Evolutionary conservation across 2,113 vertebrate genomes (phyloP).

Genomic region (Microcebus lehilahytsara): DNA sequence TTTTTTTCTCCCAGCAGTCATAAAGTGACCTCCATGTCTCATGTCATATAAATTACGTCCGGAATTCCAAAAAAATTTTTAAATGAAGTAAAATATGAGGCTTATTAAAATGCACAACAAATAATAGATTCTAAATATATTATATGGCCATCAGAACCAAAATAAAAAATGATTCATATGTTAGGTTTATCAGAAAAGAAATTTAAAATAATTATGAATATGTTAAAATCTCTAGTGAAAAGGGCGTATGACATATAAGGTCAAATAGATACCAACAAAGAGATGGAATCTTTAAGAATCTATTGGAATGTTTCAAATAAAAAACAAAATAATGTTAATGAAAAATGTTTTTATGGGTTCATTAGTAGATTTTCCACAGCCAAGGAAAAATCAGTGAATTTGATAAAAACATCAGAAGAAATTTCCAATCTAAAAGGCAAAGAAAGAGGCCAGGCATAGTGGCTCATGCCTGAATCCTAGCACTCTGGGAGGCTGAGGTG

Average conservation of each 20-base stretch:
- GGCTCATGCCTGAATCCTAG: too few relatives aligned
- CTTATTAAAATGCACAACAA: background rate
- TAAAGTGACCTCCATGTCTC: background rate
- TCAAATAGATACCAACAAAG: too few relatives aligned
- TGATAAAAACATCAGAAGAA: background rate
- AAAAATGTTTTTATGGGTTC: background rate
- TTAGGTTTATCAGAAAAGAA: background rate
- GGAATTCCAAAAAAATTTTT: background rate
- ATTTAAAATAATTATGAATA: background rate
- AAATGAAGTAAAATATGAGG: background rate
- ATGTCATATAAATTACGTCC: background rate
- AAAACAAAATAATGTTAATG: background rate
- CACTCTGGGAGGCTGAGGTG: too few relatives aligned
- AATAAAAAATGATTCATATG: background rate
- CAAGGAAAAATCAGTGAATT: background rate
- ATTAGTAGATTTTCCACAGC: background rate
- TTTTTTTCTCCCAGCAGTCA: background rate
- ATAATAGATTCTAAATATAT: background rate
- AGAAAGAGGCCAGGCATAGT: background rate
- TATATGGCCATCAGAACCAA: background rate
- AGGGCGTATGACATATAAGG: too few relatives aligned
- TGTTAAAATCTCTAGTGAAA: too few relatives aligned
- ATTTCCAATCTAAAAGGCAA: background rate
- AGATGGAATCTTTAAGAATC: background rate
- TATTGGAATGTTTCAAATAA: background rate